These are phyloP conservation scores for Polypedilum pembai DNA, from an alignment of 1,140 invertebrate genomes.

Conservation along the genomic window DNA sequence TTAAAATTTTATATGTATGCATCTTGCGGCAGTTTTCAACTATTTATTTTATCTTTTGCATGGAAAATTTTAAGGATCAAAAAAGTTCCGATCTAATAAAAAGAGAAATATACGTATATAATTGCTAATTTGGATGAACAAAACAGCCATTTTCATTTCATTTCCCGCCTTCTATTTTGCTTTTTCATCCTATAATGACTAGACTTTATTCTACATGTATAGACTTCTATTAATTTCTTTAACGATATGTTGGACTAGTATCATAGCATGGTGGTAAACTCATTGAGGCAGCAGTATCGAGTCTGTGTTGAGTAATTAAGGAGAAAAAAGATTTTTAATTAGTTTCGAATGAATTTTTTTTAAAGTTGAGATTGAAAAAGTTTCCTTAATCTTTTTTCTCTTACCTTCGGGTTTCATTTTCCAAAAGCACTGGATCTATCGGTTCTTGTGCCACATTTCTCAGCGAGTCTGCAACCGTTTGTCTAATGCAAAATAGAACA, in stretches of 20 bases:
- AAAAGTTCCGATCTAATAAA: not conserved
- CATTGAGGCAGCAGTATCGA: slow-evolving; percentile 43
- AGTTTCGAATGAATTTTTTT: not conserved
- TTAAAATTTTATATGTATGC: not conserved
- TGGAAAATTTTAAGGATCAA: not conserved
- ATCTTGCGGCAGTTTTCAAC: not conserved
- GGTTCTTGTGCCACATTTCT: slow-evolving; percentile 67
- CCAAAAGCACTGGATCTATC: slow-evolving; percentile 69
- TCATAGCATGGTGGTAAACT: slow-evolving; percentile 37
- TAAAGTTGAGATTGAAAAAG: not conserved
- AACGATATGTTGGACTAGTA: slow-evolving; percentile 16
- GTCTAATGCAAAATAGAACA: slow-evolving; percentile 39
- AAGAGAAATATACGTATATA: not conserved
- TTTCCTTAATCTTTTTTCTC: not conserved
- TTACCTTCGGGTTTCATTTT: slow-evolving; percentile 70
- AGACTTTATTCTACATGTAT: not conserved
- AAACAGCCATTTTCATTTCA: not conserved
- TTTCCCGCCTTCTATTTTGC: not conserved
- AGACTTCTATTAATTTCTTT: not conserved
- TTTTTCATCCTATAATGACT: not conserved
- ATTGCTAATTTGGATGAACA: slow-evolving; percentile 11
- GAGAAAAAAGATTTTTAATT: slow-evolving; percentile 7
- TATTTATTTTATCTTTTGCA: not conserved
- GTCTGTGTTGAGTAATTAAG: slow-evolving; percentile 33
- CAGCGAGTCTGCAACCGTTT: slow-evolving; percentile 75